Conservation (phyloP, 2,113 vertebrate genomes). For the Seriola aureovittata region DNA sequence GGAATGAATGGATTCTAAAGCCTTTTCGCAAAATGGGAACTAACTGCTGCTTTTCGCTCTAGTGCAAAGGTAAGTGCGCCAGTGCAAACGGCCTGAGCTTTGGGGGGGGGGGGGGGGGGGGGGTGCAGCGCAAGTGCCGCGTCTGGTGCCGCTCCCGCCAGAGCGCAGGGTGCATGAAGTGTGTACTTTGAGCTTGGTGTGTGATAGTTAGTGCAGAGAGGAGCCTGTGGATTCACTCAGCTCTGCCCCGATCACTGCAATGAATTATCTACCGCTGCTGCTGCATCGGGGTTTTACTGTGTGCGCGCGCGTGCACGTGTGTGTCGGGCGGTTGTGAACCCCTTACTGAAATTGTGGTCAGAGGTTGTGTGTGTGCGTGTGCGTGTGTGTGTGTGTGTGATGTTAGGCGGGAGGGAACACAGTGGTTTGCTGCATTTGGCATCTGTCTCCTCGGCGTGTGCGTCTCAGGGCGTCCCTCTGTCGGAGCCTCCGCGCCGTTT, state of each 20-base stretch:
- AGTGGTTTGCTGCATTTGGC: conserved; percentile 67
- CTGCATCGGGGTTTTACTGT: conserved; percentile 51
- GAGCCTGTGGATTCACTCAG: conserved; percentile 74
- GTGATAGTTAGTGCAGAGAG: conserved; percentile 10
- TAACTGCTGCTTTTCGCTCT: conserved; percentile 69
- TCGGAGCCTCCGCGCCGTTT: neutral
- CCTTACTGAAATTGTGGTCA: conserved; percentile 36
- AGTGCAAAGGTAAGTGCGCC: conserved; percentile 77
- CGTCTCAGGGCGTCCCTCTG: neutral
- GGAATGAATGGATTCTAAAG: conserved; percentile 81
- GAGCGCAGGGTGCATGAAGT: neutral
- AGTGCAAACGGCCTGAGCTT: neutral
- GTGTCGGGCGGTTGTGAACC: conserved; percentile 31
- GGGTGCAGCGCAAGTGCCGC: conserved; percentile 21
- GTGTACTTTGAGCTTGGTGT: conserved; percentile 21
- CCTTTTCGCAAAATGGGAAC: conserved; percentile 81
- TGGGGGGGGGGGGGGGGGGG: no score
- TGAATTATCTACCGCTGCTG: conserved; percentile 54
- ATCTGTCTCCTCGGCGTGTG: conserved; percentile 5
- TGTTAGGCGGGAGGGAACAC: conserved; percentile 56
- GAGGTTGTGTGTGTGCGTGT: conserved; percentile 17
- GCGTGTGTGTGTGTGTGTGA: conserved; percentile 36
- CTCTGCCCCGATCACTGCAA: conserved; percentile 53
- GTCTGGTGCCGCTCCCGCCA: neutral
- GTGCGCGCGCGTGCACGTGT: neutral